Percentiles rank a stretch among this genome's conserved stretches.
These are phyloP conservation scores for Allolobophora icterica DNA, from an alignment of 2,888 invertebrate species.

Conservation along the genomic window DNA sequence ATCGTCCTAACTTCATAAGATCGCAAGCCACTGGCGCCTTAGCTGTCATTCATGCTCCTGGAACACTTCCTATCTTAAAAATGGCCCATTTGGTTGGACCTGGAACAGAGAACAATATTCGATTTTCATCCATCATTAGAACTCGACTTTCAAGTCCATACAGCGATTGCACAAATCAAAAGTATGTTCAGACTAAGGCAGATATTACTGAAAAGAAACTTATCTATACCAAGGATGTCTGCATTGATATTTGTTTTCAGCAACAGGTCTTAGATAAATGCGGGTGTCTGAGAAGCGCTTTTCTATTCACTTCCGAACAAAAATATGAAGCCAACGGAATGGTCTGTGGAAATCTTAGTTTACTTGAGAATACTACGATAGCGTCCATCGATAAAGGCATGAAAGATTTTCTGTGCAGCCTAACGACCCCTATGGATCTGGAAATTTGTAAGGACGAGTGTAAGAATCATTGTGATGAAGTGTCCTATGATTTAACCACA, in stretches of 20 bases:
- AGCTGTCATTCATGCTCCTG: background rate
- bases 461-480: background rate
- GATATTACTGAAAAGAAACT: background rate
- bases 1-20: background rate
- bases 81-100: background rate
- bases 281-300: background rate
- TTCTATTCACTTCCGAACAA: constrained; percentile 11
- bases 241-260: constrained; percentile 23
- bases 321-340: background rate
- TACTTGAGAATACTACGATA: background rate
- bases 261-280: constrained; percentile 1
- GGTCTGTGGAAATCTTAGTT: constrained; percentile 24
- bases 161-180: constrained; percentile 5
- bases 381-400: background rate
- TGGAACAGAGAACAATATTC: background rate
- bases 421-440: background rate
- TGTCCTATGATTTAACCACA: background rate
- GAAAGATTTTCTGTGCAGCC: background rate
- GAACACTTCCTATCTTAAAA: background rate
- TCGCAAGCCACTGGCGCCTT: background rate
- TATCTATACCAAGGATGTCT: background rate
- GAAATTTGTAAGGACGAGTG: background rate
- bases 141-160: constrained; percentile 18
- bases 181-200: background rate
- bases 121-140: background rate